Evolutionary conservation across 2,797 vertebrate genomes (phyloP).

Genomic region (Poecilia picta): DNA sequence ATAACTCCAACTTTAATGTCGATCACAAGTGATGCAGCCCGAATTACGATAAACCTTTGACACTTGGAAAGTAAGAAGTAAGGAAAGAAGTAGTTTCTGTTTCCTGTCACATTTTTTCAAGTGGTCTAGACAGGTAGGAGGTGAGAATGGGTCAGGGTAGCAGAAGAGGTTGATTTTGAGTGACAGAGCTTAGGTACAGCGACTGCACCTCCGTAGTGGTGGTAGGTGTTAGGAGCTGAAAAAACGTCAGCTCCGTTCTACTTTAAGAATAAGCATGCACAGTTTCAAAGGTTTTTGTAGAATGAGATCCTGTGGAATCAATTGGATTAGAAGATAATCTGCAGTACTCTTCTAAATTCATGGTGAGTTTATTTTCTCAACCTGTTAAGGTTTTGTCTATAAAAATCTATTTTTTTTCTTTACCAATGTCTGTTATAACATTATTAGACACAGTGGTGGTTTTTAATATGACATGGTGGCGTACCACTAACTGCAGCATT

Average conservation of each 20-base stretch:
- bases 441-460: background rate
- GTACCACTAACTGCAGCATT: background rate
- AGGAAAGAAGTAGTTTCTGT: conserved; percentile 1
- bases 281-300: background rate
- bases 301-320: background rate
- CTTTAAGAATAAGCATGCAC: background rate
- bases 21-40: background rate
- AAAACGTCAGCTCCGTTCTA: background rate
- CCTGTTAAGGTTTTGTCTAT: background rate
- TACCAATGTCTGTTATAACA: background rate
- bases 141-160: conserved; percentile 5
- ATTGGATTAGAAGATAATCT: background rate
- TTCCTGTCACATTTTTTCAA: conserved; percentile 26
- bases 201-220: background rate
- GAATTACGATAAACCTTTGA: background rate
- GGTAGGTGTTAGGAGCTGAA: background rate
- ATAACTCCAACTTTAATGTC: background rate
- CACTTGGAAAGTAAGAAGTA: background rate
- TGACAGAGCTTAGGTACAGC: background rate
- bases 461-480: background rate
- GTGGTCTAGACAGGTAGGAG: conserved; percentile 41
- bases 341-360: background rate
- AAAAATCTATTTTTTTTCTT: background rate
- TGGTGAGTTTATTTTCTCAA: background rate
- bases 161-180: background rate